A percentile compares a stretch with the other conserved stretches of the same genome.
These are phyloP conservation scores for Magallana nippona DNA, from an alignment of 2,888 invertebrate genomes.

Conservation along the genomic window DNA sequence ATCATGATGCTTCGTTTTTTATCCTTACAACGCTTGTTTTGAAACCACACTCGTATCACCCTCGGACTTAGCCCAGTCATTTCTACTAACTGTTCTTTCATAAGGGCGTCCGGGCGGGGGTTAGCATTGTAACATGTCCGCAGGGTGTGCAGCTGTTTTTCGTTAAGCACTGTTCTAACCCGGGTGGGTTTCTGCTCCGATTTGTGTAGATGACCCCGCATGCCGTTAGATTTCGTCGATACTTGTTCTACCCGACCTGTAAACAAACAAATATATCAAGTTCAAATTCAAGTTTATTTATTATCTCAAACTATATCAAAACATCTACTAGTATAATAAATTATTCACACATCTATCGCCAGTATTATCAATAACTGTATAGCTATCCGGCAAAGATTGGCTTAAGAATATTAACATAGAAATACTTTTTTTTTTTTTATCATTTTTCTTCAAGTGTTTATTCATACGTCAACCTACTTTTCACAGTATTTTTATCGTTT, in stretches of 20 bases:
- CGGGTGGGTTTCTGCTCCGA: conserved; percentile 91
- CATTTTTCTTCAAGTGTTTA: not conserved
- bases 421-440: not conserved
- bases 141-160: conserved; percentile 97
- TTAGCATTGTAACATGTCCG: conserved; percentile 98
- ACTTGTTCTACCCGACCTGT: conserved; percentile 68
- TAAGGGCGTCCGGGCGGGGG: conserved; percentile 98
- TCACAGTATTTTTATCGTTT: not conserved
- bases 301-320: too few relatives aligned
- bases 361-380: too few relatives aligned
- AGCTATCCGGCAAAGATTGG: not conserved
- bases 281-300: too few relatives aligned
- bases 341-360: too few relatives aligned
- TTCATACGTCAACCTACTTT: not conserved
- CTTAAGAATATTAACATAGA: not conserved
- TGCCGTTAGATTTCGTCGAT: conserved; percentile 62
- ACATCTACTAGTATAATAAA: too few relatives aligned
- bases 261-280: too few relatives aligned
- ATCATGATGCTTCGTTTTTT: conserved; percentile 91
- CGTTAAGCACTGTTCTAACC: conserved; percentile 98
- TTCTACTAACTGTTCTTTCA: conserved; percentile 99
- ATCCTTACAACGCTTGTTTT: conserved; percentile 82
- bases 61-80: conserved; percentile 98
- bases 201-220: conserved; percentile 64
- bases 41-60: conserved; percentile 99